phyloP scores from a whole-genome alignment of 1,140 invertebrate species.

The Tetragnatha versicolor region DNA sequence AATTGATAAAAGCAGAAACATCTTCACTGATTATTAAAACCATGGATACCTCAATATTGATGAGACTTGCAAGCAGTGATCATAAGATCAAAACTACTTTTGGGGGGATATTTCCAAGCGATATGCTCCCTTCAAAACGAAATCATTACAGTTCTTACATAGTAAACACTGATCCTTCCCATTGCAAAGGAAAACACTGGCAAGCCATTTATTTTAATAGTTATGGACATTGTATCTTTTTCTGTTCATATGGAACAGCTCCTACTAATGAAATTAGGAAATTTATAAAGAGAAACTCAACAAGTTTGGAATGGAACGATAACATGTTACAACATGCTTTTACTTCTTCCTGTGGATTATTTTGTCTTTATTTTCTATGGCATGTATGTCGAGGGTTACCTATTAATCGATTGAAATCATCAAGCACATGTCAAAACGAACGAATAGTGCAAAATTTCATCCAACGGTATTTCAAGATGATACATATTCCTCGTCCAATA shows the following conservation, averaged over 20 bases:
- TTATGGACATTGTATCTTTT: background rate
- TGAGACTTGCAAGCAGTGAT: background rate
- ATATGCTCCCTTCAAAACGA: background rate
- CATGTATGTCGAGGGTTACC: background rate
- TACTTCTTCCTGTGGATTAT: background rate
- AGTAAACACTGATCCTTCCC: background rate
- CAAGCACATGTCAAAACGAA: background rate
- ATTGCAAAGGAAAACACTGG: background rate
- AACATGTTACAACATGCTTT: background rate
- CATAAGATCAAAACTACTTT: background rate
- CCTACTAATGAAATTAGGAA: background rate
- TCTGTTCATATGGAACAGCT: background rate
- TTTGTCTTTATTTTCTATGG: background rate
- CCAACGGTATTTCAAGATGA: no score
- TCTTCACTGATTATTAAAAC: constrained; percentile 5
- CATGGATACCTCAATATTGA: background rate
- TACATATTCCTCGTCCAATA: no score
- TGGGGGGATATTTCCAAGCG: background rate
- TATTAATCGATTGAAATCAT: background rate
- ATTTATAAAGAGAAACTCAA: background rate
- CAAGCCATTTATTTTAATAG: background rate
- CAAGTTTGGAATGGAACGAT: background rate
- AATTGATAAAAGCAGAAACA: background rate
- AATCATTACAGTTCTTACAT: background rate
- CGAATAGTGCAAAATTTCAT: no score